phyloP scores from a whole-genome alignment of 2,797 vertebrate genomes.

The Sebastes cheni region DNA sequence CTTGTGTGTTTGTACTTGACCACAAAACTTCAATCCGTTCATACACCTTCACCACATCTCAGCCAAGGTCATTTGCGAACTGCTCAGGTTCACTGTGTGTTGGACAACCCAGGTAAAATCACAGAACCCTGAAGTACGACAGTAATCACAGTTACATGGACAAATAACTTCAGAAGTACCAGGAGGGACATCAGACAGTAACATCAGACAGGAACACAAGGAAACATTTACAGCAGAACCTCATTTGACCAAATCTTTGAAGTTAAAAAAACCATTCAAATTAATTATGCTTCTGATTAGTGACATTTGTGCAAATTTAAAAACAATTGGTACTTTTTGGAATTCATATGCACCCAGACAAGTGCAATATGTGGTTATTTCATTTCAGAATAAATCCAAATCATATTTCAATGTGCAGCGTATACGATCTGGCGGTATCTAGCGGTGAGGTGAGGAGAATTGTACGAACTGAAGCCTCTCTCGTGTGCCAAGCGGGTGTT shows the following conservation, averaged over 20 bases:
- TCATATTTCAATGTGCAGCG: not conserved
- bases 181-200: not conserved
- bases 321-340: not conserved
- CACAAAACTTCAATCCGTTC: constrained; percentile 21
- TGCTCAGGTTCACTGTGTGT: constrained; percentile 37
- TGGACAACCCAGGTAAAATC: constrained; percentile 58
- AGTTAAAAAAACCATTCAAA: not conserved
- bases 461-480: too few species aligned
- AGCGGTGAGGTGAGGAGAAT: too few species aligned
- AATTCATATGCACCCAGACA: not conserved
- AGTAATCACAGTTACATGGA: constrained; percentile 4
- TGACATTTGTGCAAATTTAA: not conserved
- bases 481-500: too few species aligned
- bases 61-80: constrained; percentile 42
- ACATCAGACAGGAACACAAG: not conserved
- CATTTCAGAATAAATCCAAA: not conserved
- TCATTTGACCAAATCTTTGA: constrained; percentile 16
- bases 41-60: constrained; percentile 59
- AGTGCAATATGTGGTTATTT: not conserved
- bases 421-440: fast-evolving
- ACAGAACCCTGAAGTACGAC: constrained; percentile 44
- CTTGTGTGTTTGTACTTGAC: constrained; percentile 20
- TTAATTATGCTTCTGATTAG: not conserved
- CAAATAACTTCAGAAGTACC: not conserved
- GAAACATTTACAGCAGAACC: constrained; percentile 19